A percentile compares a stretch with the other conserved stretches of the same genome.
Evolutionary conservation across 2,888 invertebrate genomes (phyloP).

Genomic region (Drosophila antonietae): DNA sequence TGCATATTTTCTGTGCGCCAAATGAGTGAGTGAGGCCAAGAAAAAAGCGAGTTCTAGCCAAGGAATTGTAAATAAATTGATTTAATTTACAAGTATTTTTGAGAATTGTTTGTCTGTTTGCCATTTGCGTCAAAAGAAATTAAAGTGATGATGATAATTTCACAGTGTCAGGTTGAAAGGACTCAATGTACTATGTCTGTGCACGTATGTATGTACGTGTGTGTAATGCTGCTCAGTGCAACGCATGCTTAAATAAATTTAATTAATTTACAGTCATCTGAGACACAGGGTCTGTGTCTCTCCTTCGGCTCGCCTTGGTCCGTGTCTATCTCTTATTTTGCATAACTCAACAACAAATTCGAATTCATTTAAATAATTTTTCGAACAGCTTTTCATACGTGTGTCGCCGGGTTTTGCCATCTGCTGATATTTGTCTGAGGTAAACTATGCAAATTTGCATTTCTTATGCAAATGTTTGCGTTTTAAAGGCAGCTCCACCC

Average conservation of each 20-base stretch:
- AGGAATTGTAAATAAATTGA: slow-evolving; percentile 75
- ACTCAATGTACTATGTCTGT: slow-evolving; percentile 46
- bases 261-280: slow-evolving; percentile 62
- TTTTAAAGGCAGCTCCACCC: slow-evolving; percentile 40
- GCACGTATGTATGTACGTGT: slow-evolving; percentile 30
- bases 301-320: not conserved
- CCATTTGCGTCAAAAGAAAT: slow-evolving; percentile 67
- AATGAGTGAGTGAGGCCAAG: slow-evolving; percentile 47
- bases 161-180: slow-evolving; percentile 18
- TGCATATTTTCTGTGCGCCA: slow-evolving; percentile 72
- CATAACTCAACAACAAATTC: slow-evolving; percentile 57
- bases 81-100: slow-evolving; percentile 70
- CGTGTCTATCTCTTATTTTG: slow-evolving; percentile 21
- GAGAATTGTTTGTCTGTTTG: slow-evolving; percentile 44
- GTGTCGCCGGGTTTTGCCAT: slow-evolving; percentile 5
- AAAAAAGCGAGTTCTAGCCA: slow-evolving; percentile 24
- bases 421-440: slow-evolving; percentile 34
- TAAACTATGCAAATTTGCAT: slow-evolving; percentile 65
- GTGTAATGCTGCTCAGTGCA: slow-evolving; percentile 30
- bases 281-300: too few species aligned
- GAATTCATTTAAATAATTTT: slow-evolving; percentile 63
- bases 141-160: slow-evolving; percentile 69
- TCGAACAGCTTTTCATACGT: slow-evolving; percentile 15
- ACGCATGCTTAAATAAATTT: slow-evolving; percentile 55
- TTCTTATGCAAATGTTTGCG: slow-evolving; percentile 64